Percentiles rank a stretch among this genome's conserved stretches.
Evolutionary conservation across 2,113 vertebrate genomes (phyloP).

Genomic region (Phalacrocorax aristotelis): DNA sequence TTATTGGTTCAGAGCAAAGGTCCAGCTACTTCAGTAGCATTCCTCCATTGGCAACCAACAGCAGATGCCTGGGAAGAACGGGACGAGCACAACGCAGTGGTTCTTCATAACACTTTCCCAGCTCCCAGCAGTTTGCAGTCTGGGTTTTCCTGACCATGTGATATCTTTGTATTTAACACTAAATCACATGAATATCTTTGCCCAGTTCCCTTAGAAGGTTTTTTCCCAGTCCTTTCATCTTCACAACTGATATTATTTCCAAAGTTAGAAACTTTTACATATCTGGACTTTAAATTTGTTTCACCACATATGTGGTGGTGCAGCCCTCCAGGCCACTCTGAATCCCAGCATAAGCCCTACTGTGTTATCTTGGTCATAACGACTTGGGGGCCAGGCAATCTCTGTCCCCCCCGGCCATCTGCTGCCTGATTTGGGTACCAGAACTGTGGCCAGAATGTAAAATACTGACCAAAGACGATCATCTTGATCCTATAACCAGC

Average conservation of each 20-base stretch:
- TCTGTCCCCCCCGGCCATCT: too few species aligned
- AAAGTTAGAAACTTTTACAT: not conserved
- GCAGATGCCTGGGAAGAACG: not conserved
- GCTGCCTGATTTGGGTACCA: too few species aligned
- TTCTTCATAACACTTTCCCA: not conserved
- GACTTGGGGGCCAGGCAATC: too few species aligned
- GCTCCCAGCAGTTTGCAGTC: not conserved
- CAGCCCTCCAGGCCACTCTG: too few species aligned
- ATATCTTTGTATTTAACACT: not conserved
- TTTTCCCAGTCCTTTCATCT: not conserved
- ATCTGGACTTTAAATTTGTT: not conserved
- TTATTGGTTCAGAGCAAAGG: not conserved
- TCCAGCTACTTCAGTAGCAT: not conserved
- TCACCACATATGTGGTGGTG: not conserved
- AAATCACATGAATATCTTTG: not conserved
- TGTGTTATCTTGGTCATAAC: too few species aligned
- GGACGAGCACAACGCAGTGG: not conserved
- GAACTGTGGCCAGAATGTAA: too few species aligned
- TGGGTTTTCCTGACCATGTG: not conserved
- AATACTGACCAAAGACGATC: too few species aligned
- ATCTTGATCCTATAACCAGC: too few species aligned
- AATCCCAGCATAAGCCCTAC: too few species aligned
- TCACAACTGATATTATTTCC: not conserved
- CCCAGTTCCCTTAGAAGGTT: not conserved
- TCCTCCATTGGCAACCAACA: not conserved